A percentile compares a stretch with the other conserved stretches of the same genome.
phyloP scores from a whole-genome alignment of 2,797 vertebrate species.

The Falco naumanni region DNA sequence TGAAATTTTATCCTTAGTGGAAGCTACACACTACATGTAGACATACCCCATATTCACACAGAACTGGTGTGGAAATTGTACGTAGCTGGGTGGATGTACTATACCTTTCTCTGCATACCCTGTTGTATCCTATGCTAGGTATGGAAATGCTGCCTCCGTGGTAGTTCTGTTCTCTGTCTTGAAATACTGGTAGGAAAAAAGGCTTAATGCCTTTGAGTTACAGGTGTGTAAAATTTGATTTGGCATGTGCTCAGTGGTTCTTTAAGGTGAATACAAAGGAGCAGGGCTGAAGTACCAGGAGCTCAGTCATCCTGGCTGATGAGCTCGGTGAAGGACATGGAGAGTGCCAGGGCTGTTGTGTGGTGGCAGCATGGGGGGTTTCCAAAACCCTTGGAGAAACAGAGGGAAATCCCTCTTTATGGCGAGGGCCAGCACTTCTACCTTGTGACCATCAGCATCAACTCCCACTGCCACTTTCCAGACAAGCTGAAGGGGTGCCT shows the following conservation, averaged over 20 bases:
- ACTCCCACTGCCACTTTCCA: background rate
- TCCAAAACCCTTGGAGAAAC: background rate
- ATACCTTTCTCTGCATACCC: background rate
- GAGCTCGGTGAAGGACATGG: background rate
- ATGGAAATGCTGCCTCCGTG: background rate
- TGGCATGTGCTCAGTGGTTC: background rate
- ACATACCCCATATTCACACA: background rate
- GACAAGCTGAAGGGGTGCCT: fast-evolving
- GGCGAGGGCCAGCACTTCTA: background rate
- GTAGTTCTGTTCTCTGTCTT: background rate
- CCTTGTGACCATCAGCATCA: fast-evolving
- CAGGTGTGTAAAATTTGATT: background rate
- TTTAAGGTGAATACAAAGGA: background rate
- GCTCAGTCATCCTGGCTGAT: background rate
- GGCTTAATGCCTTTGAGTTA: background rate
- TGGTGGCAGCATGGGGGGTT: background rate
- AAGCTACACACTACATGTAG: background rate
- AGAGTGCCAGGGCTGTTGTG: background rate
- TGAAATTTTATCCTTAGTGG: background rate
- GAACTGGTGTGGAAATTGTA: background rate
- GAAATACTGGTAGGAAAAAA: background rate
- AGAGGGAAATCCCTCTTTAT: background rate
- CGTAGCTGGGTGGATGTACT: background rate
- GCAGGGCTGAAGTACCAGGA: background rate
- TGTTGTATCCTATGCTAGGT: fast-evolving